Base-by-base conservation (phyloP, 2,888 invertebrate species). In the Lomographa bimaculata region DNA sequence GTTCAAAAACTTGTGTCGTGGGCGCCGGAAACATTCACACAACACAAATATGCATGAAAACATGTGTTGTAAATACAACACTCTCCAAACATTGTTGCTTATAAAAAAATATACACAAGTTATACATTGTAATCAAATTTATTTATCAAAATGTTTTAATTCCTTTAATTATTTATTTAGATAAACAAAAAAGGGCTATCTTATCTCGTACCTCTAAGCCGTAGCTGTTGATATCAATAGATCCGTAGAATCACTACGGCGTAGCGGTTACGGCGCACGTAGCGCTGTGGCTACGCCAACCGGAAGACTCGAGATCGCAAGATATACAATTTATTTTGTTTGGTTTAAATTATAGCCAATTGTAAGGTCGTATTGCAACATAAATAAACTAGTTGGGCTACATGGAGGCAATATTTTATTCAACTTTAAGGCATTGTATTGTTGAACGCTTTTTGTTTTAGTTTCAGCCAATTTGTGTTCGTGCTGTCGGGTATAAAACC, bases 291-390 rank as follows among this genome's bases (percentile, higher is more conserved):
- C 28, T 41, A 10, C 24, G 24, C 16, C 29, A 42, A 40, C 26
- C 26, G 36, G 42, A 46, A 39, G 28, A n/a, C 5, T 17, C 10
- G 14, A 36, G 41, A 46, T 40, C 7, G 40, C 19, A 34, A 46
- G 41, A 50, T 46, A 49, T 34, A 33, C 29, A 33, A 44, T 41
- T 41, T 29, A 44, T 50, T 44, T 46, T 26, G 43, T 41, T 50
- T 41, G 25, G 27, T 10, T 18, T 19, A 19, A 34, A 25, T 26
- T 34, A 34, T 26, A 14, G 34, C 12, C 25, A 34, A 20, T 35
- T 26, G 34, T 34, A 11, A 10, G 10, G 18, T 25, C 7, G 5
- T 16, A 20, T 26, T 26, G 11, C 18, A 19, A 11, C 33, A 33
- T 19, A 19, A 34, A 26, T 26, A 34, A 33, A 10, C 21, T 32